Evolutionary conservation across 2,888 invertebrate genomes (phyloP).

Genomic region (Scaptomyza polygonia): DNA sequence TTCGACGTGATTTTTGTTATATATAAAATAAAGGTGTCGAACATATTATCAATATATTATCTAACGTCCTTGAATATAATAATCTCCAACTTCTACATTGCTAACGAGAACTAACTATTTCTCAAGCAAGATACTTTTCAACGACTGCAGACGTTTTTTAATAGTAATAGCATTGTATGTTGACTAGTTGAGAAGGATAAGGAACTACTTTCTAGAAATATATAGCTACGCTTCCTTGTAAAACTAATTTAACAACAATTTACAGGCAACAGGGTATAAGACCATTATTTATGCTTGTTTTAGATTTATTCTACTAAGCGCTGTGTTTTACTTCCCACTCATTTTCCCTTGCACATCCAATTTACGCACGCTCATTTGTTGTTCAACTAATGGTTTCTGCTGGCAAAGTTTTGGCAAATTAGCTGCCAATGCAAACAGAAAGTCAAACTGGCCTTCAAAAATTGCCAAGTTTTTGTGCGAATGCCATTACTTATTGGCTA

Average conservation of each 20-base stretch:
- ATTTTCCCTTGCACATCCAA: neutral
- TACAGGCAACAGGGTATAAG: neutral
- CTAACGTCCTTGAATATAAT: no score
- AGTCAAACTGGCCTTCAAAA: slow-evolving; percentile 17
- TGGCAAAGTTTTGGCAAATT: slow-evolving; percentile 33
- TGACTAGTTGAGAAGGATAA: no score
- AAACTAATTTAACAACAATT: neutral
- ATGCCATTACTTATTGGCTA: slow-evolving; percentile 47
- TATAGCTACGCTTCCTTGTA: neutral
- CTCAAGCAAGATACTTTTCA: no score
- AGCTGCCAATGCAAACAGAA: slow-evolving; percentile 24
- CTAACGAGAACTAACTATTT: no score
- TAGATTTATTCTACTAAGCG: neutral
- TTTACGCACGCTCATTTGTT: neutral
- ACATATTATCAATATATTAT: no score
- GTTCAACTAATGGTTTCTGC: slow-evolving; percentile 43
- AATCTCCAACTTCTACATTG: no score
- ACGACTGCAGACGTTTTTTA: no score
- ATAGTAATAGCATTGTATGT: no score
- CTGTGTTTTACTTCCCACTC: neutral
- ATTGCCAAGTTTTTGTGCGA: slow-evolving; percentile 25
- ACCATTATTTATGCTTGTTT: slow-evolving; percentile 31
- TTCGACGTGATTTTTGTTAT: neutral
- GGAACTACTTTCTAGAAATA: neutral
- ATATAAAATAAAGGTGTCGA: no score